Percentiles rank a stretch among this genome's conserved stretches.
phyloP scores from a whole-genome alignment of 2,888 invertebrate species.

The Eumacrocentrus americanus region DNA sequence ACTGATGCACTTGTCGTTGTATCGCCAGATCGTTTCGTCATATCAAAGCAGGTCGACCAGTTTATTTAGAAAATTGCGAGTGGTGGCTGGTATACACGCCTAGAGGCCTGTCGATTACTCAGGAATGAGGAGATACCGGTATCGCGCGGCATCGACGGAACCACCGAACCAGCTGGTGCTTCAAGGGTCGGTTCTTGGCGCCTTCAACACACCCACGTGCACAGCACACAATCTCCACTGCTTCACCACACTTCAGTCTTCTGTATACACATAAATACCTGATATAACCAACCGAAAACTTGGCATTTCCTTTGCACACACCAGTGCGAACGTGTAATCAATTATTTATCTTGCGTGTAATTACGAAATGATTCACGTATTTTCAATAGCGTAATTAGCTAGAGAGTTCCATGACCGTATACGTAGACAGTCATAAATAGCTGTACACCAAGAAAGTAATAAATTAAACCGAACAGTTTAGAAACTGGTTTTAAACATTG shows the following conservation, averaged over 20 bases:
- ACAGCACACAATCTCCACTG: conserved; percentile 18
- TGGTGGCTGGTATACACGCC: conserved; percentile 43
- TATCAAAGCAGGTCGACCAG: conserved; percentile 39
- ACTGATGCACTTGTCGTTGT: conserved; percentile 12
- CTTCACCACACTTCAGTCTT: conserved; percentile 42
- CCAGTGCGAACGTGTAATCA: too few relatives aligned
- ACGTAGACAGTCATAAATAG: too few relatives aligned
- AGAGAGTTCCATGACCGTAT: too few relatives aligned
- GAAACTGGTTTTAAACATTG: not conserved
- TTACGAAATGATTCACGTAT: too few relatives aligned
- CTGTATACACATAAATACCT: too few relatives aligned
- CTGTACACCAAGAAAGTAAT: conserved; percentile 16
- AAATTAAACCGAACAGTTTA: not conserved
- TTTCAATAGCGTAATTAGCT: too few relatives aligned
- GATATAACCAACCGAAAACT: too few relatives aligned
- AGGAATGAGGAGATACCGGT: conserved; percentile 61
- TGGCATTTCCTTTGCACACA: too few relatives aligned
- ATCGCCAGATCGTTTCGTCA: conserved; percentile 34
- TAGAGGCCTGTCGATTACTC: conserved; percentile 57
- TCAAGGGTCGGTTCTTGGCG: conserved; percentile 14
- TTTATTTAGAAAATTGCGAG: conserved; percentile 56
- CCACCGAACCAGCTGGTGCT: conserved; percentile 27
- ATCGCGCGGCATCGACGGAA: conserved; percentile 47
- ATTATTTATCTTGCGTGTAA: too few relatives aligned
- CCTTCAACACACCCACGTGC: conserved; percentile 18